These are phyloP conservation scores for Brachystomella parvula DNA, from an alignment of 1,140 invertebrate species.

Conservation along the genomic window DNA sequence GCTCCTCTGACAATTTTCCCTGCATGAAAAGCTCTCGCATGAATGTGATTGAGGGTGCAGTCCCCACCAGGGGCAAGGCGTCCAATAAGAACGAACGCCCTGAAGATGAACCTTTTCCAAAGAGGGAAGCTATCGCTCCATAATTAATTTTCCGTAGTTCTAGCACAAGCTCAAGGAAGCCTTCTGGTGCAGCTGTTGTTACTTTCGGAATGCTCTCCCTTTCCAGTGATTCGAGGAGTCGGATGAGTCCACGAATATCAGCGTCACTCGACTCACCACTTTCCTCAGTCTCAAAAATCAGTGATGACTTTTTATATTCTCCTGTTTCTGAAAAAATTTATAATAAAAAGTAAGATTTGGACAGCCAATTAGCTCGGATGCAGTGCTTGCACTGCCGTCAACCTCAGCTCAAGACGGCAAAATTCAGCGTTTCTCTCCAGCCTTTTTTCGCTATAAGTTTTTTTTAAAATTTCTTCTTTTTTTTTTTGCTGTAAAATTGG, in stretches of 20 bases:
- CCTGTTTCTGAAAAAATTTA: not conserved
- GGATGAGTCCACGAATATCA: constrained; percentile 14
- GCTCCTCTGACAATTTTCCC: constrained; percentile 41
- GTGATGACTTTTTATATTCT: constrained; percentile 16
- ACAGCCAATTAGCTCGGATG: not conserved
- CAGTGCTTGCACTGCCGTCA: too few species aligned
- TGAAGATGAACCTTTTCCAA: constrained; percentile 9
- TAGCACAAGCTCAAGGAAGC: constrained; percentile 44
- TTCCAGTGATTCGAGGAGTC: constrained; percentile 30
- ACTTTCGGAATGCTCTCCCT: constrained; percentile 28
- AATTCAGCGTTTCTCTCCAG: too few species aligned
- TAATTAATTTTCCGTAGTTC: constrained; percentile 38
- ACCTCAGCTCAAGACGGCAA: too few species aligned
- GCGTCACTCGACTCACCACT: not conserved
- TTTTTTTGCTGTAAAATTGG: too few species aligned
- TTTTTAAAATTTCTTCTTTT: too few species aligned
- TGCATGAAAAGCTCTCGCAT: constrained; percentile 44
- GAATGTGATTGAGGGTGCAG: constrained; percentile 43
- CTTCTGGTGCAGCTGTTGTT: constrained; percentile 40
- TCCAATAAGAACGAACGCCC: constrained; percentile 45
- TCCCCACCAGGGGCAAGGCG: constrained; percentile 48
- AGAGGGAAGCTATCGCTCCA: constrained; percentile 29
- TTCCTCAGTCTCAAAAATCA: constrained; percentile 35
- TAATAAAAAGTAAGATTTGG: constrained; percentile 3
- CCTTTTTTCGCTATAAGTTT: too few species aligned